Base-by-base conservation (phyloP, 2,888 invertebrate genomes). In the Stenodera caucasica region DNA sequence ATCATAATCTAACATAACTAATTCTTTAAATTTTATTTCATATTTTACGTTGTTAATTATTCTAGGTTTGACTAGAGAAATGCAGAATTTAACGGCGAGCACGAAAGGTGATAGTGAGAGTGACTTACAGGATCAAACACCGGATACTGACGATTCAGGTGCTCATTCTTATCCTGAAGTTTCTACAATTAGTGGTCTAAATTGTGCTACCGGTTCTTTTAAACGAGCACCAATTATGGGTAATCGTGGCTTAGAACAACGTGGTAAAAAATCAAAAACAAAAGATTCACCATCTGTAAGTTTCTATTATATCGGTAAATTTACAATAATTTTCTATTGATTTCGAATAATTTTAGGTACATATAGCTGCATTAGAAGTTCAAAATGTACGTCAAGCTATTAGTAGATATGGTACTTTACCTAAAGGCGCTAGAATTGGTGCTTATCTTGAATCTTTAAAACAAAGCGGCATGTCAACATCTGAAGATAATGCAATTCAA, bases 371-470 rank as follows among this genome's bases (percentile, higher is more conserved):
- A 21, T 84, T 97, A 70, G 97, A 97, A 81, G 95, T 96, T 67
- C 94, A 95, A 82, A 97, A 97, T 82, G 96, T 97, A 55, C 92
- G 94, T 75, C 89, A 94, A 69, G 96, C 96, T 50, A 94, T 94
- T 68, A 96, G 94, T 81, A 87, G 96, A 26, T 98, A 97, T 79
- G 98, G 98, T 15, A 98, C 98, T 9, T 83, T 98, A 75, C 98
- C 98, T 0, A 98, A 98, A 81, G 96, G 93, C 52, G 96, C 96
- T 9, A 86, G 98, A 67, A 98, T 98, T 72, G 97, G 97, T 30
- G 98, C 97, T 6, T 98, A 95, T 81, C 82, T 98, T 57, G 97
- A 98, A 80, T 96, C 96, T 5, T 84, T 98, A 75, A 87, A 94
- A 49, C 92, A 94, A 76, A 91, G 90, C 75, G 90, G 89, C 53